phyloP scores from a whole-genome alignment of 2,888 invertebrate genomes.

The Agrilus mali region DNA sequence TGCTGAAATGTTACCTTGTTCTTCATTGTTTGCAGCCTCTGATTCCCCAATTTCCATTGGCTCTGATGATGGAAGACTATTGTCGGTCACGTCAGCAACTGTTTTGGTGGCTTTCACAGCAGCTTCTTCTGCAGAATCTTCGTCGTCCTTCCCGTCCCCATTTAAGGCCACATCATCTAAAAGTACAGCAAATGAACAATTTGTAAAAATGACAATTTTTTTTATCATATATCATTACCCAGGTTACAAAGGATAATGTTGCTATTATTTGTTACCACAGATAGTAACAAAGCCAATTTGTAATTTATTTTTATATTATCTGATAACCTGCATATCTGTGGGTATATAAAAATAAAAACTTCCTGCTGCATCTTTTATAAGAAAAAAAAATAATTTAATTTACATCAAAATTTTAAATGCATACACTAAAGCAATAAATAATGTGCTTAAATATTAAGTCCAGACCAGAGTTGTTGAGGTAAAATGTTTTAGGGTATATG shows the following conservation, averaged over 20 bases:
- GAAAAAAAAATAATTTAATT: too few relatives aligned
- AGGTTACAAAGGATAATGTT: not conserved
- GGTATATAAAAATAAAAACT: too few relatives aligned
- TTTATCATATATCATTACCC: conserved; percentile 1
- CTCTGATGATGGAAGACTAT: not conserved
- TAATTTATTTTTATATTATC: too few relatives aligned
- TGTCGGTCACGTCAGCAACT: too few relatives aligned
- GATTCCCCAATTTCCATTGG: conserved; percentile 15
- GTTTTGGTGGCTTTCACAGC: conserved; percentile 2
- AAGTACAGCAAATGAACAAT: conserved; percentile 1
- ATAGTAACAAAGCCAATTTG: not conserved
- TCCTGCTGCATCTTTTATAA: too few relatives aligned
- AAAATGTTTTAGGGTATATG: too few relatives aligned
- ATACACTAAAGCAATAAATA: not conserved
- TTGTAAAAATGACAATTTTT: not conserved
- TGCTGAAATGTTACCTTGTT: conserved; percentile 12
- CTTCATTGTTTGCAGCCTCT: conserved; percentile 16
- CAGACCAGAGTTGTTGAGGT: too few relatives aligned
- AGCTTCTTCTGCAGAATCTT: not conserved
- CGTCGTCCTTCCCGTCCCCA: conserved; percentile 20
- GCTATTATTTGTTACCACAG: not conserved
- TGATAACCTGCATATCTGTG: too few relatives aligned
- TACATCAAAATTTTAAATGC: too few relatives aligned
- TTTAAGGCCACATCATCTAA: conserved; percentile 22
- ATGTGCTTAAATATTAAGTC: not conserved